Evolutionary conservation across 2,888 invertebrate species (phyloP).

Genomic region (Caenorhabditis doughertyi): DNA sequence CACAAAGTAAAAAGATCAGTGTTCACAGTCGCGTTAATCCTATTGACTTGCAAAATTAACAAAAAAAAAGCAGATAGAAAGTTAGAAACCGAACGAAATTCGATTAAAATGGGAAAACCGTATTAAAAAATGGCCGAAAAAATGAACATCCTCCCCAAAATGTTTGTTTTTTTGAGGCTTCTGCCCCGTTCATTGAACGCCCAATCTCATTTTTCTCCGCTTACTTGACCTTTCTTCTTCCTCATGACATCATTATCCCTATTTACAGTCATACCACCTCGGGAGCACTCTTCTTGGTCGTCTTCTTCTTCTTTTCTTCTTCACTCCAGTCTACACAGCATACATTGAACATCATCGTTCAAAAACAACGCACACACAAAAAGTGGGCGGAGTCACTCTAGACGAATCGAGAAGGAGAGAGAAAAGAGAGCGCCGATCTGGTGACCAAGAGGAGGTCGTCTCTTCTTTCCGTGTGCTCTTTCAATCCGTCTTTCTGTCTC

Average conservation of each 20-base stretch:
- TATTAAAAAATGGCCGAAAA: too few species aligned
- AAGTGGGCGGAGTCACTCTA: slow-evolving; percentile 47
- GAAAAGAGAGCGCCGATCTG: slow-evolving; percentile 34
- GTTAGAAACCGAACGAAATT: too few species aligned
- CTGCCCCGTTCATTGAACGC: slow-evolving; percentile 37
- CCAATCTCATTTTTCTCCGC: slow-evolving; percentile 20
- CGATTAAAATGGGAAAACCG: too few species aligned
- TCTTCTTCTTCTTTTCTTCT: too few species aligned
- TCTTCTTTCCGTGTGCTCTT: slow-evolving; percentile 43
- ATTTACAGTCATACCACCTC: slow-evolving; percentile 45
- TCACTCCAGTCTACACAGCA: slow-evolving; percentile 4
- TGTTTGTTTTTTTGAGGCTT: background rate
- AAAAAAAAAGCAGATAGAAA: too few species aligned
- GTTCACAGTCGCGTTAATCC: too few species aligned
- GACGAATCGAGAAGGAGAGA: background rate
- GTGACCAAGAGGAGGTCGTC: slow-evolving; percentile 53
- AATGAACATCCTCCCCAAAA: background rate
- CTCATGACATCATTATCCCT: slow-evolving; percentile 49
- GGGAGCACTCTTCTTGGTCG: slow-evolving; percentile 17
- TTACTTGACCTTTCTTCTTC: background rate
- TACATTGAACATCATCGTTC: slow-evolving; percentile 59
- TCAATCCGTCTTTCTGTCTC: slow-evolving; percentile 11
- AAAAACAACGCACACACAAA: slow-evolving; percentile 49
- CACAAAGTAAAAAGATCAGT: too few species aligned
- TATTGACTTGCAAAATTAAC: too few species aligned